Base-by-base conservation (phyloP, 2,888 invertebrate genomes). In the Melanargia galathea region DNA sequence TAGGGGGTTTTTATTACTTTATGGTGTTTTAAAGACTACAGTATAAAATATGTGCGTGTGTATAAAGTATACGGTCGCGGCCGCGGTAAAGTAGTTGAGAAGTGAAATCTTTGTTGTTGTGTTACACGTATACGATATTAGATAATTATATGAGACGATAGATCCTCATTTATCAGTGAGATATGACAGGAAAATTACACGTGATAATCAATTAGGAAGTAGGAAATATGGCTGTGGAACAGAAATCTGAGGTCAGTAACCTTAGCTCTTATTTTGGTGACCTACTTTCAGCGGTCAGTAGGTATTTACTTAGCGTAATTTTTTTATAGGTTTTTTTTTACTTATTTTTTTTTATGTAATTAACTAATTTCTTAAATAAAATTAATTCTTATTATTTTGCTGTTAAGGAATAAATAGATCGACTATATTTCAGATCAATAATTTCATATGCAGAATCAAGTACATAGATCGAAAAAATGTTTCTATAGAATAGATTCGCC, bases 221-320 rank as follows among this genome's bases (percentile, higher is more conserved):
- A 2, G 22, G 30, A 22, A 58, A 16, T 8, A 58, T 58, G 58
- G 46, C 48, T n/a, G 46, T 35, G 6, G 56, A 55, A n/a, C 38
- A 55, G 60, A 64, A 56, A 55, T 22, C 24, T 11, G 56, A 60
- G 64, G 60, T 60, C 33, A 56, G 60, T 60, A 30, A 57, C 45
- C 56, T 45, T 45, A 45, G 10, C 1, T 30, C 16, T 6, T 43
- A 13, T 13, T 18, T 0, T 49, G 30, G 52, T 52, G 18, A 18
- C 8, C 5, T n/a, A 11, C 2, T 7, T n/a, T 26, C 8, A 51
- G 16, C 30, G 26, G 49, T 26, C n/a, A 8, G 2, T 49, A 38
- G 11, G 20, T 46, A 40, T 55, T 13, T n/a, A n/a, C n/a, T 26
- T 22, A 24, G 1, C 1, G 8, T 26, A 48, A 18, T 18, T 16